phyloP scores from a whole-genome alignment of 2,113 vertebrate genomes.

The Tautogolabrus adspersus region DNA sequence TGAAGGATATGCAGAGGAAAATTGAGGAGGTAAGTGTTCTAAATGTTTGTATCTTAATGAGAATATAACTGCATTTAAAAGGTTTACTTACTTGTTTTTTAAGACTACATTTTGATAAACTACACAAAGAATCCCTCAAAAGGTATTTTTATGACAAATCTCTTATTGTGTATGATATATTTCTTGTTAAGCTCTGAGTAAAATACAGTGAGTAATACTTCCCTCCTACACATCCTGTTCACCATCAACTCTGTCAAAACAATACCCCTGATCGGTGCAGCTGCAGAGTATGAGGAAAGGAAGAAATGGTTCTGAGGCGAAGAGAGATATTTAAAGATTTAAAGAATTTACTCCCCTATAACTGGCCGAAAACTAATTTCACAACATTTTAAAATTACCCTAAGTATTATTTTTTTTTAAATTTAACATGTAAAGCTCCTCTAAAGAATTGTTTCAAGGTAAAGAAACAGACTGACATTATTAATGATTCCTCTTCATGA shows the following conservation, averaged over 20 bases:
- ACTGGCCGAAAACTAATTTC: no score
- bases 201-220: conserved; percentile 13
- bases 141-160: neutral
- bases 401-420: no score
- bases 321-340: no score
- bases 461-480: no score
- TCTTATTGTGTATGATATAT: neutral
- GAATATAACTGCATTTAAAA: neutral
- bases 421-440: no score
- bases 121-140: no score
- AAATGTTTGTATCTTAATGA: conserved; percentile 9
- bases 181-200: conserved; percentile 1
- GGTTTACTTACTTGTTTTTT: neutral
- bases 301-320: conserved; percentile 17
- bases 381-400: no score
- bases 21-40: conserved; percentile 91
- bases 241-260: conserved; percentile 60
- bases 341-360: no score
- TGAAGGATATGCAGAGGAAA: conserved; percentile 96
- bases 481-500: no score
- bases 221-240: conserved; percentile 60
- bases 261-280: conserved; percentile 56
- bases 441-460: no score
- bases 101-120: neutral
- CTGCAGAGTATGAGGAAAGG: conserved; percentile 43